Percentiles rank a stretch among this genome's conserved stretches.
These are phyloP conservation scores for Psilanteris sp. DNA, from an alignment of 1,140 invertebrate genomes.

Conservation along the genomic window DNA sequence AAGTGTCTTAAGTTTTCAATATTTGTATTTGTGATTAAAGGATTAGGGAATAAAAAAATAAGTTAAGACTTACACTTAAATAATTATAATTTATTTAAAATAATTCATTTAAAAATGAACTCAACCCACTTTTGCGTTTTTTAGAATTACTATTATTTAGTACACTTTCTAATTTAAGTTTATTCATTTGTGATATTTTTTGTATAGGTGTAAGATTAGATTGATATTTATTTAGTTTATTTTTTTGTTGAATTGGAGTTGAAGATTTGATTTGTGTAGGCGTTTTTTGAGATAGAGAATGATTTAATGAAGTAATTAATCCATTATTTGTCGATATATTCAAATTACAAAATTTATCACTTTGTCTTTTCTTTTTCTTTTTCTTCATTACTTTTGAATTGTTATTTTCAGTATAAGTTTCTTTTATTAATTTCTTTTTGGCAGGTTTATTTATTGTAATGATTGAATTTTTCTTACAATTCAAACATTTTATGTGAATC, in stretches of 20 bases:
- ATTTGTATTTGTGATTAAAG: constrained; percentile 60
- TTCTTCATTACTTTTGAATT: constrained; percentile 67
- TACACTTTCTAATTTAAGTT: constrained; percentile 63
- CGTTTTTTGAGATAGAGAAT: neutral
- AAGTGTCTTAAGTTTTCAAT: constrained; percentile 44
- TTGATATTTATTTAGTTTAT: constrained; percentile 16
- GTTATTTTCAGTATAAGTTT: no score
- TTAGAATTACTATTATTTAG: constrained; percentile 49
- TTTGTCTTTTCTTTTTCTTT: constrained; percentile 70
- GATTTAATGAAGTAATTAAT: neutral
- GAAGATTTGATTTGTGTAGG: constrained; percentile 2
- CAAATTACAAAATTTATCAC: constrained; percentile 73
- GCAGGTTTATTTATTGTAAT: constrained; percentile 66
- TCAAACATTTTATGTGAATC: constrained; percentile 68
- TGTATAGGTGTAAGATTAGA: constrained; percentile 40
- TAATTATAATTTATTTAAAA: constrained; percentile 18
- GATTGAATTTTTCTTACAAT: constrained; percentile 65
- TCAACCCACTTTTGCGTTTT: constrained; percentile 57
- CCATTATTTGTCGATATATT: constrained; percentile 60
- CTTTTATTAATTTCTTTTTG: constrained; percentile 42
- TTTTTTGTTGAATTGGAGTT: constrained; percentile 12
- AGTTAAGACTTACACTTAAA: neutral
- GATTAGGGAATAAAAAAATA: constrained; percentile 42
- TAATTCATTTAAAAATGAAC: constrained; percentile 64
- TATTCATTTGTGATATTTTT: constrained; percentile 65